Conservation (phyloP, 2,797 vertebrate species). For the Sciurus vulgaris region DNA sequence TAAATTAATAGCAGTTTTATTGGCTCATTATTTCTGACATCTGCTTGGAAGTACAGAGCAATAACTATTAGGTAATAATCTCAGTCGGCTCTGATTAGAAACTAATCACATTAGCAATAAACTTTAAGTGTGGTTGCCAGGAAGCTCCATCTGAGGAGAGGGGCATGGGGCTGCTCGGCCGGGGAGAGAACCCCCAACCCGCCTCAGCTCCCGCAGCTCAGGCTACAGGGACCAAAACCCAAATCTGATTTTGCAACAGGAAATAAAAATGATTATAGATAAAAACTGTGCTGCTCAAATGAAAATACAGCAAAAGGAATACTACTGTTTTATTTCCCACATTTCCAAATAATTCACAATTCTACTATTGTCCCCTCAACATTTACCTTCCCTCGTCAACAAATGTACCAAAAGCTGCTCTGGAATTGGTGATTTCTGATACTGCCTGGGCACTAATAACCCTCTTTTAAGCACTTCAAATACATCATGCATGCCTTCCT, state of each 20-base stretch:
- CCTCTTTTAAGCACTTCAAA: neutral
- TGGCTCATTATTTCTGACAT: constrained; percentile 85
- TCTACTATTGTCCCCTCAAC: neutral
- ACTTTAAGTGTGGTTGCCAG: constrained; percentile 27
- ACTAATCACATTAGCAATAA: constrained; percentile 83
- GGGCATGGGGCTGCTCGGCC: neutral
- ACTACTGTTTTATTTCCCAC: neutral
- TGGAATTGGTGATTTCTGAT: neutral
- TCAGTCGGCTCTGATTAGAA: constrained; percentile 84
- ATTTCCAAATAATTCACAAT: constrained; percentile 7
- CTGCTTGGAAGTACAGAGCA: constrained; percentile 82
- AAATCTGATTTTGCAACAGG: neutral
- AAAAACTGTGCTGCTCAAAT: neutral
- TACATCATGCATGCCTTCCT: fast-evolving
- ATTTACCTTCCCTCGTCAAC: neutral
- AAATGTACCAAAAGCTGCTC: neutral
- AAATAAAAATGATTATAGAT: constrained; percentile 6
- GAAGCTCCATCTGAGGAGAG: neutral
- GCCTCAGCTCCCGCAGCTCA: fast-evolving
- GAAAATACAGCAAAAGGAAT: constrained; percentile 9
- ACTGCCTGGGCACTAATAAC: neutral
- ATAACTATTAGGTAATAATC: constrained; percentile 84
- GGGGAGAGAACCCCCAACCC: neutral
- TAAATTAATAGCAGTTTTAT: constrained; percentile 87
- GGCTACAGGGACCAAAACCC: neutral